Evolutionary conservation across 2,113 vertebrate genomes (phyloP).

Genomic region (Gulo gulo): DNA sequence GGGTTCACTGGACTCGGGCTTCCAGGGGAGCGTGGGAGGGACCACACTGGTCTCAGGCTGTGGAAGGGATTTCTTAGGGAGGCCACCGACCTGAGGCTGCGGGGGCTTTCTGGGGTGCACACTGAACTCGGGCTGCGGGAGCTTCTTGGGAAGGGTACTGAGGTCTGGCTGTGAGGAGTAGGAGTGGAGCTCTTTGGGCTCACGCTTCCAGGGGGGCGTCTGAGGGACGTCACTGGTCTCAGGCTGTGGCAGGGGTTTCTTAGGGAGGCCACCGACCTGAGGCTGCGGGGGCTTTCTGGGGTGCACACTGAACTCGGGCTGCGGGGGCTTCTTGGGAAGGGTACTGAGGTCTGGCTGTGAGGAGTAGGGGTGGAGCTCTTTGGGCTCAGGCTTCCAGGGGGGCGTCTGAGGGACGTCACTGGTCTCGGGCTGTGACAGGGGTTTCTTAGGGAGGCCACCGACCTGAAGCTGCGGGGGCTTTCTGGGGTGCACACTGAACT

Average conservation of each 20-base stretch:
- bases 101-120: not conserved
- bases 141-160: constrained; percentile 27
- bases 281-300: not conserved
- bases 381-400: not conserved
- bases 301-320: not conserved
- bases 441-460: not conserved
- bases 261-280: not conserved
- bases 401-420: not conserved
- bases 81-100: not conserved
- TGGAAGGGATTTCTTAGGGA: not conserved
- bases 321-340: constrained; percentile 10
- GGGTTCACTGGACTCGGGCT: not conserved
- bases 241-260: not conserved
- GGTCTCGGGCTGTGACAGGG: not conserved
- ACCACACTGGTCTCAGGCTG: not conserved
- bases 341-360: not conserved
- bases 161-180: not conserved
- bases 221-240: not conserved
- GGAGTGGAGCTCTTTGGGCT: not conserved
- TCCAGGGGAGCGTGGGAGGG: not conserved
- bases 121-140: not conserved
- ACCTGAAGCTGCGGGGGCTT: not conserved
- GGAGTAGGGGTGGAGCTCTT: not conserved
- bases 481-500: not conserved
- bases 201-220: not conserved